These are phyloP conservation scores for Notechis scutatus DNA, from an alignment of 2,113 vertebrate genomes.

Conservation along the genomic window DNA sequence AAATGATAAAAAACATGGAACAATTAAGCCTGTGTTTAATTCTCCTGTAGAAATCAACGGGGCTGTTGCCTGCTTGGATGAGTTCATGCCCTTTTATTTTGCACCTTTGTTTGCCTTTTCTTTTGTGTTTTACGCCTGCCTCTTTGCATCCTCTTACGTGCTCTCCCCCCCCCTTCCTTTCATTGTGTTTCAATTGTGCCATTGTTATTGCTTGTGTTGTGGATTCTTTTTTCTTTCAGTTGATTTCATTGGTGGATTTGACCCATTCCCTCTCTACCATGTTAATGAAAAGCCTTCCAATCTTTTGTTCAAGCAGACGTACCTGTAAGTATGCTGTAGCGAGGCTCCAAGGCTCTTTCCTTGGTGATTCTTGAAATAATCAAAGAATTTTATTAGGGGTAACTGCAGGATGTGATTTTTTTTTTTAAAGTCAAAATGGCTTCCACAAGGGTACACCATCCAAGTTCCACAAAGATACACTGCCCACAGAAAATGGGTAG, in stretches of 20 bases:
- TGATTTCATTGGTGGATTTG: constrained; percentile 98
- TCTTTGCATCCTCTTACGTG: constrained; percentile 33
- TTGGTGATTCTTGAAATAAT: background rate
- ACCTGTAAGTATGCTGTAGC: constrained; percentile 80
- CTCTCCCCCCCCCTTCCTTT: constrained; percentile 45
- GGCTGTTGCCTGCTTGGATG: background rate
- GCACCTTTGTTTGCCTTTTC: background rate
- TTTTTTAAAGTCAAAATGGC: background rate
- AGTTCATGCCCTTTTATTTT: background rate
- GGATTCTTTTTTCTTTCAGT: constrained; percentile 83
- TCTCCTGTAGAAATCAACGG: background rate
- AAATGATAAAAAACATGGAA: background rate
- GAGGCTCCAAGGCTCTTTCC: background rate
- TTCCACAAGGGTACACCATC: background rate
- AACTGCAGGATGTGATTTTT: background rate
- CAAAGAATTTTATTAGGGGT: background rate
- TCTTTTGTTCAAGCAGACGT: constrained; percentile 87
- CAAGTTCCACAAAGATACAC: background rate
- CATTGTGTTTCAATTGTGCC: constrained; percentile 44
- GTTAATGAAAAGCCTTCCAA: constrained; percentile 91
- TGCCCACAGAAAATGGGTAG: background rate
- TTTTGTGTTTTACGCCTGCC: background rate
- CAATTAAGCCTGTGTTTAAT: background rate
- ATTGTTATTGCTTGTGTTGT: constrained; percentile 61
- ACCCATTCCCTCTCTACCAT: constrained; percentile 93